Evolutionary conservation across 2,888 invertebrate genomes (phyloP), one percentile per base, ranked within the genome.

Genomic region (Sympetrum striolatum): DNA sequence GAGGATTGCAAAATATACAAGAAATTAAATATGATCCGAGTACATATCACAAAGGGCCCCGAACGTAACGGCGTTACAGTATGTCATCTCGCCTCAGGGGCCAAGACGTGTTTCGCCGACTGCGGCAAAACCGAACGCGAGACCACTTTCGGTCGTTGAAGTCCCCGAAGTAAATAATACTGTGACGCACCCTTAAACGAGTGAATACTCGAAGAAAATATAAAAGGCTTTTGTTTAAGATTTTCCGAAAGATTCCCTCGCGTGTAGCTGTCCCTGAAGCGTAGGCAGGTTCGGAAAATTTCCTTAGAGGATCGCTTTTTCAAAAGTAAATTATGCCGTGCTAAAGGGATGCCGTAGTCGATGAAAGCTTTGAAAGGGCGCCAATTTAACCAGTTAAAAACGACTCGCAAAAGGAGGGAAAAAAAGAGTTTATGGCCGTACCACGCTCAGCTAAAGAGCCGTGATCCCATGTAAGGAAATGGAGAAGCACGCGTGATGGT

Each of bases 341-440:
- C 48, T 39, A 81, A 39, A 39, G 81, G n/a, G 44, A 81, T 44
- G 39, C 44, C 22, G 12, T 44, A 44, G 37, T 44, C 22, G 48
- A 64, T 0, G n/a, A 6, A n/a, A 53, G 25, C 31, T 82, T 82
- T 82, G 81, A 48, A 82, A 53, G 53, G 2, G 48, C 53, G 81
- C 53, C 81, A 82, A 82, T 31, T 53, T 31, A 31, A 37, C 31
- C 25, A 14, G 31, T 58, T 31, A 58, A 82, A 82, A 58, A 82
- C 58, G 82, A 82, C 82, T 82, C 82, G 31, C 58, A 60, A 82
- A 82, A 82, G 82, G 82, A 22, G 25, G 18, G 58, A 15, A 53
- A 58, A 58, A 82, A 82, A 82, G 53, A 35, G 35, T 82, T 82
- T 82, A 58, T 58, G 18, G 82, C 82, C 58, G 18, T 82, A 82